Conservation (phyloP, 1,140 invertebrate species). For the Brachionus calyciflorus region DNA sequence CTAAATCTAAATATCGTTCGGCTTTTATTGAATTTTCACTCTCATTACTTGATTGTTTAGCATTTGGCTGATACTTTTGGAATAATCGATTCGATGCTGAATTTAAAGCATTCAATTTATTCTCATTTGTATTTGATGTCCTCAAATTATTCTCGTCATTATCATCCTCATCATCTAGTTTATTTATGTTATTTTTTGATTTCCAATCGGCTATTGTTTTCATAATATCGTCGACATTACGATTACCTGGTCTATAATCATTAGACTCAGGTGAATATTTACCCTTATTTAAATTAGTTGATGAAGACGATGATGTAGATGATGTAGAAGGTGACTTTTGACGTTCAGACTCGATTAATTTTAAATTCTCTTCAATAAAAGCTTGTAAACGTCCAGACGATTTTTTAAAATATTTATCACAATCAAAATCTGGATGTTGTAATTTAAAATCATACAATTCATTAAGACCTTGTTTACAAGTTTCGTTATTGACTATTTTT, state of each 20-base stretch:
- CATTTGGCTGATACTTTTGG: slow-evolving; percentile 11
- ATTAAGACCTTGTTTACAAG: slow-evolving; percentile 66
- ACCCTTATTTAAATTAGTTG: slow-evolving; percentile 1
- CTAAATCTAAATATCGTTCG: slow-evolving; percentile 27
- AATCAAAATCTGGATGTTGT: slow-evolving; percentile 82
- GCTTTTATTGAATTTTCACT: slow-evolving; percentile 33
- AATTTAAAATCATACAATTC: slow-evolving; percentile 85
- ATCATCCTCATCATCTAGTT: slow-evolving; percentile 20
- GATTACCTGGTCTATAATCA: neutral
- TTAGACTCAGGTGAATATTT: slow-evolving; percentile 7
- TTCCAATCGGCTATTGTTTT: slow-evolving; percentile 36
- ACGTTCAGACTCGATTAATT: slow-evolving; percentile 69
- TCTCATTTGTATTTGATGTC: neutral
- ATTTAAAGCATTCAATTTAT: neutral
- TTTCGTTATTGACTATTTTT: slow-evolving; percentile 27
- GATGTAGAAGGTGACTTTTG: slow-evolving; percentile 44
- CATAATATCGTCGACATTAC: slow-evolving; percentile 44
- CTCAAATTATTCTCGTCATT: slow-evolving; percentile 41
- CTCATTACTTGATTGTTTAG: neutral
- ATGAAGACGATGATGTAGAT: slow-evolving; percentile 25
- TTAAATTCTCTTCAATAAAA: slow-evolving; percentile 80
- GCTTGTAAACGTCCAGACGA: slow-evolving; percentile 86
- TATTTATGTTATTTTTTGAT: neutral
- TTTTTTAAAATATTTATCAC: slow-evolving; percentile 82
- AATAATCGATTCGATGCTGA: neutral